Evolutionary conservation across 2,797 vertebrate genomes (phyloP).

Genomic region (Lagorchestes hirsutus): DNA sequence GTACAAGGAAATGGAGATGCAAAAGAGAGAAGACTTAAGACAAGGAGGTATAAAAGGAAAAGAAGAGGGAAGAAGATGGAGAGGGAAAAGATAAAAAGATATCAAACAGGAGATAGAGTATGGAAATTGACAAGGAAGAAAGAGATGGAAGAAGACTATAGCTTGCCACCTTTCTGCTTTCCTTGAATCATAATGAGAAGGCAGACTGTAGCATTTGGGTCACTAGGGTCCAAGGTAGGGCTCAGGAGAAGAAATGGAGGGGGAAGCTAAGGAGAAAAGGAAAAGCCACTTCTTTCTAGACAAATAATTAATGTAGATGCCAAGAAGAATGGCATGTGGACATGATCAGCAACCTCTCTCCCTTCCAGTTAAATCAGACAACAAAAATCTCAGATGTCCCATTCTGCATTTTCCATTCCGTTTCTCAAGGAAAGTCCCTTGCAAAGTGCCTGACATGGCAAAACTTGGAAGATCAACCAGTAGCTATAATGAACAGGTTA

Average conservation of each 20-base stretch:
- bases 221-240: not conserved
- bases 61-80: not conserved
- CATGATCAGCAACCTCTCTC: not conserved
- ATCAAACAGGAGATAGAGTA: not conserved
- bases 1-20: not conserved
- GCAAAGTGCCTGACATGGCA: not conserved
- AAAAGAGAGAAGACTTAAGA: constrained; percentile 38
- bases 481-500: constrained; percentile 44
- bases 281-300: not conserved
- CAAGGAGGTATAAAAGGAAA: not conserved
- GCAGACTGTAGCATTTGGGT: not conserved
- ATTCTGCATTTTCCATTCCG: not conserved
- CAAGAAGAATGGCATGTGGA: not conserved
- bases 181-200: not conserved
- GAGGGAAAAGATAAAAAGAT: not conserved
- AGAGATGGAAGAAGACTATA: not conserved
- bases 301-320: not conserved
- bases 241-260: not conserved
- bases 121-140: not conserved
- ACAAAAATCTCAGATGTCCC: not conserved
- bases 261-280: not conserved
- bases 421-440: not conserved
- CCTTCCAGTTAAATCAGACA: not conserved
- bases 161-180: not conserved
- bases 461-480: constrained; percentile 21